Base-by-base conservation (phyloP, 2,888 invertebrate genomes). In the Cordilura impudica region DNA sequence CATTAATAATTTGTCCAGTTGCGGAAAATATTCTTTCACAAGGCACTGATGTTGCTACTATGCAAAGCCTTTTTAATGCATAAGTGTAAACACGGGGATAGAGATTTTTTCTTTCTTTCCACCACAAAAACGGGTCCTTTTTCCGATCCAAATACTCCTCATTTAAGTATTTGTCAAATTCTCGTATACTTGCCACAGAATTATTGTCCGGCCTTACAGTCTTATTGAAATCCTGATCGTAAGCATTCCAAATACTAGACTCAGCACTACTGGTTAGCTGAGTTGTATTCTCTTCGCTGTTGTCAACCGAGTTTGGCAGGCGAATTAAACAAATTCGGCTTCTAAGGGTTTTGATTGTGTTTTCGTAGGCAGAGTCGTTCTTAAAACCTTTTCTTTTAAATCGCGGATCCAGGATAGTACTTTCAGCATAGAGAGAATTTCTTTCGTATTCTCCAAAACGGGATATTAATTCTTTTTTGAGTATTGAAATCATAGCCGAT, bases 161-260 rank as follows among this genome's bases (percentile, higher is more conserved):
- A 21, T 43, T 58, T 7, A 67, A n/a, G 29, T 74, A 67, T 29
- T 67, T 75, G 6, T 75, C 54, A 3, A 75, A 19, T 19, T 75
- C 74, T 5, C 19, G 5, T 5, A 56, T 58, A 10, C n/a, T 29
- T 18, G 74, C 31, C 23, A 19, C 60, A 8, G n/a, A 26, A 43
- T 29, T 60, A 43, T 49, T 73, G 21, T 74, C 60, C 39, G 61
- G 53, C n/a, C 60, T 67, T 19, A 26, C 10, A 35, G 43, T 65
- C 1, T 26, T 53, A 21, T 39, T 58, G 61, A 51, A 61, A 18
- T 61, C 61, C n/a, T 31, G 16, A 53, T 66, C 60, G 18, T 43
- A 67, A 45, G 56, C 26, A 18, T 58, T n/a, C 51, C 70, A 69
- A 10, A 69, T 35, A 35, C 47, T 45, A 23, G 26, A 7, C 14